Evolutionary conservation across 2,113 vertebrate genomes (phyloP), one percentile per base, ranked within the genome.

Genomic region (Labeo rohita): DNA sequence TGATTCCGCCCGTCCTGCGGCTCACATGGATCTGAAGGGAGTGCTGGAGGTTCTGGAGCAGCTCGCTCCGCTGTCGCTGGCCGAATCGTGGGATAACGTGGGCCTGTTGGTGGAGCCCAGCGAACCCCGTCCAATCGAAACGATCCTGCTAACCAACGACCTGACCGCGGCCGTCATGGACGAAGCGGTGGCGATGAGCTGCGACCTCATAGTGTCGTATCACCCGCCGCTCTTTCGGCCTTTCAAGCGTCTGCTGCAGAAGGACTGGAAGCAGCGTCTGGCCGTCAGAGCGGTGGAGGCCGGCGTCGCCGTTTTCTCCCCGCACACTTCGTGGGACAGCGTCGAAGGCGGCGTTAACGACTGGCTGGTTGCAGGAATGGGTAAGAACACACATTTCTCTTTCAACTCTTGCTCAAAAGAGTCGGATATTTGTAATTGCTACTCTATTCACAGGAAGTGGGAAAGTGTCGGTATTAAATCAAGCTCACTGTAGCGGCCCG

Each of bases 81-180:
- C 98, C 0, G 98, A 97, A 89, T 95, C 95, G 8, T 99, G 98
- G 98, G 98, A 99, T 93, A 99, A 99, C 0, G 98, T 99, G 2
- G 98, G 98, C 2, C 90, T 99, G 36, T 91, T 99, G 92, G 96
- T 99, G 16, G 97, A 99, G 90, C 98, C 98, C 0, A 96, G 96
- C 63, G 95, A 95, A 66, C 92, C 95, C 0, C 96, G 96, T n/a
- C 86, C 89, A 0, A 91, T 99, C 21, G 92, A 88, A 77, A 96
- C 94, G 2, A 92, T 99, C 86, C 91, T 99, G 83, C 95, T 99
- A 2, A 97, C 98, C 76, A 99, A 96, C 11, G 98, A 99, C 85
- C 94, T 99, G 12, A 99, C 97, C 0, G 94, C 95, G 16, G 91
- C 92, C 0, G 98, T 99, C 83, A 97, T 99, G 97, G 93, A 95